Evolutionary conservation across 2,888 invertebrate species (phyloP).

Genomic region (Pteria penguin): DNA sequence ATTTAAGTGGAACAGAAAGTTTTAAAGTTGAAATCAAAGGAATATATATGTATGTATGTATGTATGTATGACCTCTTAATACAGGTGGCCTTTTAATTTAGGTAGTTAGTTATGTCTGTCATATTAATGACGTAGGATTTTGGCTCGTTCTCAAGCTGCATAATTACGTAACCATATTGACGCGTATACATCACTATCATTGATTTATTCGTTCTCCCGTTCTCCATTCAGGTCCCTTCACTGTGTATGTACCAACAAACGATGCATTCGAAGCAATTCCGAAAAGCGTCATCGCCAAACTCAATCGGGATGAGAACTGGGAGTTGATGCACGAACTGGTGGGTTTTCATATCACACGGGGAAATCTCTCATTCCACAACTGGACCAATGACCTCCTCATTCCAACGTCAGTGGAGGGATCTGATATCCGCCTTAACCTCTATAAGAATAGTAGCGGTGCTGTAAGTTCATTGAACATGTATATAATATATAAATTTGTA

Average conservation of each 20-base stretch:
- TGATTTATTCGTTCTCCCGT: too few relatives aligned
- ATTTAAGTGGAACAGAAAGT: too few relatives aligned
- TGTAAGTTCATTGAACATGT: not conserved
- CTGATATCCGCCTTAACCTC: constrained; percentile 17
- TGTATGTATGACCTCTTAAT: too few relatives aligned
- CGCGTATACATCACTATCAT: too few relatives aligned
- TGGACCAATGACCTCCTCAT: constrained; percentile 12
- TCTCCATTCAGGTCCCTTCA: constrained; percentile 32
- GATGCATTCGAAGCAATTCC: constrained; percentile 24
- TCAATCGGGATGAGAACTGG: constrained; percentile 16
- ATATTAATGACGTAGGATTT: too few relatives aligned
- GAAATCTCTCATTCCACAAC: constrained; percentile 15
- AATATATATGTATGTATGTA: too few relatives aligned
- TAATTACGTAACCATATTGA: too few relatives aligned
- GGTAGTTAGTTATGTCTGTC: too few relatives aligned
- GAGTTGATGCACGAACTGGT: constrained; percentile 10
- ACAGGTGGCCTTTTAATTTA: too few relatives aligned
- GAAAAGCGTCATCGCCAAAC: constrained; percentile 1
- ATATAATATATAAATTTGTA: too few relatives aligned
- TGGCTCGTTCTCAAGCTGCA: too few relatives aligned
- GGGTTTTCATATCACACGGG: constrained; percentile 18
- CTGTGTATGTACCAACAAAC: constrained; percentile 22
- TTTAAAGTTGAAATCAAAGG: too few relatives aligned
- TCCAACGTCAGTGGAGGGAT: constrained; percentile 11
- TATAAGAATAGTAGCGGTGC: constrained; percentile 20